Conservation (phyloP, 2,888 invertebrate genomes). For the Baccha elongata region DNA sequence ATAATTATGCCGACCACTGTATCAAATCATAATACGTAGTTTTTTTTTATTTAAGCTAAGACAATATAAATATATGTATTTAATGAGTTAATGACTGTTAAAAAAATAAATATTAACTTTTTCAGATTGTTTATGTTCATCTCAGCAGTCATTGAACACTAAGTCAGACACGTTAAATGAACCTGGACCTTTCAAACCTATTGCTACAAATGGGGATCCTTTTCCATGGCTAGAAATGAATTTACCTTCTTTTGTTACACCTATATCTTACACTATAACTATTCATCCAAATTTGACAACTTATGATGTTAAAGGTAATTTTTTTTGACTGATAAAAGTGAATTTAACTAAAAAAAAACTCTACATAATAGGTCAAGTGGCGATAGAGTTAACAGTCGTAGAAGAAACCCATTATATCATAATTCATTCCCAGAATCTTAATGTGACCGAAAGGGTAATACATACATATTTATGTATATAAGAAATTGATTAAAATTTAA, state of each 20-base stretch:
- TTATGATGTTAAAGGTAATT: slow-evolving; percentile 91
- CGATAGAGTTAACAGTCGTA: slow-evolving; percentile 92
- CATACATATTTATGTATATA: background rate
- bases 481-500: background rate
- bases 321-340: background rate
- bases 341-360: background rate
- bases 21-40: no score
- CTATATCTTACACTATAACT: slow-evolving; percentile 93
- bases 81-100: background rate
- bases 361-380: slow-evolving; percentile 88
- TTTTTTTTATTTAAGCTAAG: no score
- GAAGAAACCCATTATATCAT: slow-evolving; percentile 92
- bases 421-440: slow-evolving; percentile 92
- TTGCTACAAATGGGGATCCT: slow-evolving; percentile 89
- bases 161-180: slow-evolving; percentile 86
- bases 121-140: slow-evolving; percentile 88
- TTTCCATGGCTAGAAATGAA: slow-evolving; percentile 91
- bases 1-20: no score
- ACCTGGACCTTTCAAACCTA: slow-evolving; percentile 85
- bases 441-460: slow-evolving; percentile 90
- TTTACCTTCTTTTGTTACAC: slow-evolving; percentile 90
- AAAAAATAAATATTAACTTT: slow-evolving; percentile 73
- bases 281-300: slow-evolving; percentile 96
- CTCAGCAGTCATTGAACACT: slow-evolving; percentile 86
- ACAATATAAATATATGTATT: no score